Percentiles rank a stretch among this genome's conserved stretches.
Conservation (phyloP, 2,888 invertebrate species). For the Thumatha senex region DNA sequence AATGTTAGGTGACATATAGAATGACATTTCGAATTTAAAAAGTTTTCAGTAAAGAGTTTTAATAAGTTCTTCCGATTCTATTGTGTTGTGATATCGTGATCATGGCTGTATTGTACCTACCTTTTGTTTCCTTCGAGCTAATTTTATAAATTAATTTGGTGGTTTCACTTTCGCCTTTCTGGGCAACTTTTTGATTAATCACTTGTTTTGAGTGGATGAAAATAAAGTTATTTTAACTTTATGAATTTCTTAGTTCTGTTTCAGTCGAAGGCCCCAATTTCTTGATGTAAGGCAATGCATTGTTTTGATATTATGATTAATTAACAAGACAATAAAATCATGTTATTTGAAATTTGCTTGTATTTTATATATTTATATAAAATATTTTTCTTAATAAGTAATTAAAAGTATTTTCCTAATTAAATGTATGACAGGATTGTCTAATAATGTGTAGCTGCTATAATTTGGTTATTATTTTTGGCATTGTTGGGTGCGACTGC, state of each 20-base stretch:
- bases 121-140: slow-evolving; percentile 23
- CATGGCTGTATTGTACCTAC: slow-evolving; percentile 19
- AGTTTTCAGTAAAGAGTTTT: no score
- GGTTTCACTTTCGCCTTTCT: slow-evolving; percentile 20
- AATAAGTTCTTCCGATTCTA: slow-evolving; percentile 7
- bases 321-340: no score
- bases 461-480: no score
- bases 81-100: slow-evolving; percentile 25
- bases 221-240: slow-evolving; percentile 5
- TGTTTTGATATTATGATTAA: no score
- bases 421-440: no score
- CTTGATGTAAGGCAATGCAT: no score
- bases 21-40: slow-evolving; percentile 6
- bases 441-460: no score
- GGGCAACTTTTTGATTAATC: slow-evolving; percentile 34
- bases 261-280: background rate
- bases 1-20: no score
- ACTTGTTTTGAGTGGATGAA: slow-evolving; percentile 12
- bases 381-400: no score
- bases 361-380: no score
- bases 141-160: slow-evolving; percentile 34
- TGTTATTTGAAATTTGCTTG: background rate
- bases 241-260: background rate
- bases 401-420: no score
- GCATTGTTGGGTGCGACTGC: no score